phyloP scores from a whole-genome alignment of 1,140 invertebrate genomes.

The Mylabris phalerata region DNA sequence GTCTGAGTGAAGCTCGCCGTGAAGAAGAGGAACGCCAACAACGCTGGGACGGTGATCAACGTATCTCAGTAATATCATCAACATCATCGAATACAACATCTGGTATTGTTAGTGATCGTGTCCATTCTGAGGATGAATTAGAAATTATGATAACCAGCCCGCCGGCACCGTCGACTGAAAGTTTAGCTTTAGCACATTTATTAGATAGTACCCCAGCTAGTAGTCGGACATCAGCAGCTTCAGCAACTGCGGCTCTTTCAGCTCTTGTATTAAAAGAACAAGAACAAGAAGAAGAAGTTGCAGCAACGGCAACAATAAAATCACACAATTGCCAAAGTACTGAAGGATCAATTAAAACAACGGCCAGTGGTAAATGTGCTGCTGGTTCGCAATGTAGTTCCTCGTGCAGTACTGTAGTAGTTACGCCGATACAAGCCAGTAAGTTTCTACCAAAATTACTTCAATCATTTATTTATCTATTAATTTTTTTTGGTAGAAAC shows the following conservation, averaged over 20 bases:
- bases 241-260: conserved; percentile 35
- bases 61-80: conserved; percentile 85
- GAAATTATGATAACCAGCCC: conserved; percentile 76
- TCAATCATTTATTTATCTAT: no score
- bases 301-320: conserved; percentile 14
- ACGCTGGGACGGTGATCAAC: conserved; percentile 56
- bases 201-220: conserved; percentile 53
- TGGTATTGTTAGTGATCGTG: conserved; percentile 88
- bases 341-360: conserved; percentile 39
- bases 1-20: conserved; percentile 68
- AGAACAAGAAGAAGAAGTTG: conserved; percentile 26
- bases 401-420: conserved; percentile 73
- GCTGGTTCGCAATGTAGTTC: conserved; percentile 73
- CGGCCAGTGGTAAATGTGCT: conserved; percentile 38
- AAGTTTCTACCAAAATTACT: conserved; percentile 17
- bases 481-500: conserved; percentile 43
- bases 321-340: conserved; percentile 19
- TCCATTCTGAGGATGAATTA: conserved; percentile 87
- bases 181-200: conserved; percentile 62
- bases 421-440: conserved; percentile 51
- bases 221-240: conserved; percentile 48
- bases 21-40: conserved; percentile 56
- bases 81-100: conserved; percentile 92
- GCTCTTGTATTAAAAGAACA: conserved; percentile 39
- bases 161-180: conserved; percentile 66